These are phyloP conservation scores for Drosophila miranda DNA, from an alignment of 1,140 invertebrate species.

Conservation along the genomic window DNA sequence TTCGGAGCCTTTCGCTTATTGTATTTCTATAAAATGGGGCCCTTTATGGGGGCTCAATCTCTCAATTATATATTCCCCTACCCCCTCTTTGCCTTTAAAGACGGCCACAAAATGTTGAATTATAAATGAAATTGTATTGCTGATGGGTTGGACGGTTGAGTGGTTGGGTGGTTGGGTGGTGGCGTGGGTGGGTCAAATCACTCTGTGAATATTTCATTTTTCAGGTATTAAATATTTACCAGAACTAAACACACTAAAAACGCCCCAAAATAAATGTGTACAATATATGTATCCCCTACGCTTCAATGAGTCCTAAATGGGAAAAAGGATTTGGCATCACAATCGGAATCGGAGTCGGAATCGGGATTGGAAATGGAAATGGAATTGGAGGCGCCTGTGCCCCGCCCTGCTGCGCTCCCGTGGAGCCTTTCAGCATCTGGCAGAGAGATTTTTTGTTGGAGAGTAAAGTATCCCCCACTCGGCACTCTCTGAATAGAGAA, in stretches of 20 bases:
- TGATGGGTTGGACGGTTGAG: neutral
- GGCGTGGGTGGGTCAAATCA: constrained; percentile 2
- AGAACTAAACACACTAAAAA: constrained; percentile 10
- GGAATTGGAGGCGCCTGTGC: constrained; percentile 13
- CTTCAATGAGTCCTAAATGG: constrained; percentile 3
- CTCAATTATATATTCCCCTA: too few species aligned
- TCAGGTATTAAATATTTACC: constrained; percentile 44
- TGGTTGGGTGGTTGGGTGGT: neutral
- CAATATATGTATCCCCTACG: too few species aligned
- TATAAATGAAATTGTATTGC: constrained; percentile 48
- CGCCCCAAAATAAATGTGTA: too few species aligned
- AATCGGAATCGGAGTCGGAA: neutral
- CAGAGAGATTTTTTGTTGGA: constrained; percentile 20
- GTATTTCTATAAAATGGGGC: too few species aligned
- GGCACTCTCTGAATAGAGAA: neutral
- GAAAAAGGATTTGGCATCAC: constrained; percentile 22
- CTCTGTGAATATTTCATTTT: constrained; percentile 49
- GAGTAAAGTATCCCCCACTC: neutral
- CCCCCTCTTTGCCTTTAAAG: neutral
- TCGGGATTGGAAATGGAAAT: constrained; percentile 16
- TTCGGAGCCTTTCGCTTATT: too few species aligned
- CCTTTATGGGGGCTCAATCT: too few species aligned
- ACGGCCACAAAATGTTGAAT: constrained; percentile 53
- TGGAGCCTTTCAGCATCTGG: constrained; percentile 12
- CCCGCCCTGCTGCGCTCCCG: neutral